Evolutionary conservation across 2,888 invertebrate species (phyloP), one percentile per base, ranked within the genome.

Genomic region (Hemistola chrysoprasaria): DNA sequence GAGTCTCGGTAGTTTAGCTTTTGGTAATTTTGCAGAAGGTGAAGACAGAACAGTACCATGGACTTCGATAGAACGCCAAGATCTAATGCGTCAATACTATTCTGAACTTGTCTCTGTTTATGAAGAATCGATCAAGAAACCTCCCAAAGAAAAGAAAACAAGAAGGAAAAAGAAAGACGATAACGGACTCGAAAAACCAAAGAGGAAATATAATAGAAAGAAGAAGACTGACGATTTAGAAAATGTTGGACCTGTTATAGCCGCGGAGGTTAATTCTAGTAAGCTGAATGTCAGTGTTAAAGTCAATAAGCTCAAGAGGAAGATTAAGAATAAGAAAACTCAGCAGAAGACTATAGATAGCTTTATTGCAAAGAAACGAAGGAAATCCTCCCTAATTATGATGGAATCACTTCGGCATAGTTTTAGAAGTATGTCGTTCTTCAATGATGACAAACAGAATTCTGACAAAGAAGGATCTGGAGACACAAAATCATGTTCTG

Each of bases 61-160:
- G 90, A 90, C 91, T 0, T 93, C 94, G 1, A 90, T 92, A 11
- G 95, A 95, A 68, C 92, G 94, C 0, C 91, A 93, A 68, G 81
- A 90, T 47, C 73, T 92, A 9, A 90, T 95, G 56, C 78, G 87
- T 22, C 71, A 78, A 50, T 91, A 92, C 30, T 94, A 93, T 72
- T 92, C 93, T 9, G 75, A 90, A 1, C 42, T 95, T 39, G 93
- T 93, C 0, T 79, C 91, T 29, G 65, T 65, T 1, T 94, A 90
- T 56, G 88, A 92, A 51, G 90, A 90, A 46, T 79, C 82, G 1
- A 80, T 87, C 20, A 90, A 92, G 45, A 90, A 92, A 71, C 86
- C 89, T 47, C 75, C 65, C 0, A 91, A 89, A 59, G 85, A 80
- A 56, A 72, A 78, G 55, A 84, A 83, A 50, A 61, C 65, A 2